Evolutionary conservation across 2,888 invertebrate genomes (phyloP).

Genomic region (Dyspetes luteomarginatus): DNA sequence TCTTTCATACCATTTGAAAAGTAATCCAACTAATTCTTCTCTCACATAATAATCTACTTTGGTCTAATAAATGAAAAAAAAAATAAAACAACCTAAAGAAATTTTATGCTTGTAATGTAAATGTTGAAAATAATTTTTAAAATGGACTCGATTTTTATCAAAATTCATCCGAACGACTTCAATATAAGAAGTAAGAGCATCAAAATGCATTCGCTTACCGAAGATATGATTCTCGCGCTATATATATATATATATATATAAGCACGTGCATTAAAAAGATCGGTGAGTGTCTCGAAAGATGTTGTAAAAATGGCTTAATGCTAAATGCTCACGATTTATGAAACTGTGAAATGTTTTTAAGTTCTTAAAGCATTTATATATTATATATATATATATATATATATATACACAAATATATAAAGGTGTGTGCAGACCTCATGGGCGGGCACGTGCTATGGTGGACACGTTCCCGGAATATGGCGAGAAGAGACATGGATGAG

Average conservation of each 20-base stretch:
- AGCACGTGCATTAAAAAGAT: constrained; percentile 67
- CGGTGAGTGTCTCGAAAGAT: constrained; percentile 65
- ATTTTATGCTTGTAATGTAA: too few relatives aligned
- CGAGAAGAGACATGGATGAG: constrained; percentile 39
- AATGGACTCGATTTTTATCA: too few relatives aligned
- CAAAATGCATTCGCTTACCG: too few relatives aligned
- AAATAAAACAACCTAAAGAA: too few relatives aligned
- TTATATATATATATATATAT: not conserved
- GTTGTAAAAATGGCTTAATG: constrained; percentile 67
- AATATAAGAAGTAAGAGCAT: too few relatives aligned
- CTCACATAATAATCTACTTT: too few relatives aligned
- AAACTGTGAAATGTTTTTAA: constrained; percentile 74
- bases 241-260: too few relatives aligned
- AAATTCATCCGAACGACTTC: too few relatives aligned
- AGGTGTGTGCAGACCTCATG: constrained; percentile 19
- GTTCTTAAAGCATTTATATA: constrained; percentile 26
- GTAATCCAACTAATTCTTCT: not conserved
- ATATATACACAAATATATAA: not conserved
- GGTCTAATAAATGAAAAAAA: not conserved
- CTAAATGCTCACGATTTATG: constrained; percentile 76
- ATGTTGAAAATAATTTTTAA: too few relatives aligned
- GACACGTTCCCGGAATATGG: constrained; percentile 60
- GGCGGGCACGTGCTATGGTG: constrained; percentile 38
- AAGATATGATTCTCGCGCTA: too few relatives aligned
- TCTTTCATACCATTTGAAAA: not conserved